Evolutionary conservation across 2,113 vertebrate species (phyloP).

Genomic region (Talpa occidentalis): DNA sequence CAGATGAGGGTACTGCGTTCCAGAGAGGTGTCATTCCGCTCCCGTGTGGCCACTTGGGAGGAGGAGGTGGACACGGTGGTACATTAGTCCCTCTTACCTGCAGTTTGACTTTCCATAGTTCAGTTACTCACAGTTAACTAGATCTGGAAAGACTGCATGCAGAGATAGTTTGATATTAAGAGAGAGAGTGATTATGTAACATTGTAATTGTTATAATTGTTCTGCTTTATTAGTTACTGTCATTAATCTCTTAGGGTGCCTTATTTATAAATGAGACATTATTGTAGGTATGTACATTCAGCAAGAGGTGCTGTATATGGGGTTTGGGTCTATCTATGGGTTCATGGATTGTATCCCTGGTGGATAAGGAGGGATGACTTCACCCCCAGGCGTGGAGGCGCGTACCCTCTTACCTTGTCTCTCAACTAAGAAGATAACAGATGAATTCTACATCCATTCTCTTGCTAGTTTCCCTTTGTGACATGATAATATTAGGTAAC

Average conservation of each 20-base stretch:
- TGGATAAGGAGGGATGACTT: neutral
- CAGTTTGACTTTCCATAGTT: too few relatives aligned
- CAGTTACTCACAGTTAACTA: neutral
- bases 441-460: neutral
- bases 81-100: neutral
- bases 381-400: neutral
- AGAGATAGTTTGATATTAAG: neutral
- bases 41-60: neutral
- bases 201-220: neutral
- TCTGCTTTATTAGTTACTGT: neutral
- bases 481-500: neutral
- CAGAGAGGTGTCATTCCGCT: neutral
- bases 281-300: neutral
- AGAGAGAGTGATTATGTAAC: neutral
- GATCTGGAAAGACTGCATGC: neutral
- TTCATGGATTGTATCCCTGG: neutral
- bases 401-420: neutral
- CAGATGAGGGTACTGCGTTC: neutral
- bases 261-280: neutral
- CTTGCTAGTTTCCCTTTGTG: neutral
- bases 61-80: neutral
- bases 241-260: neutral
- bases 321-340: too few relatives aligned
- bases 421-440: neutral
- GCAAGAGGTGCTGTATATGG: neutral